phyloP scores from a whole-genome alignment of 2,113 vertebrate genomes.

The Siniperca chuatsi region DNA sequence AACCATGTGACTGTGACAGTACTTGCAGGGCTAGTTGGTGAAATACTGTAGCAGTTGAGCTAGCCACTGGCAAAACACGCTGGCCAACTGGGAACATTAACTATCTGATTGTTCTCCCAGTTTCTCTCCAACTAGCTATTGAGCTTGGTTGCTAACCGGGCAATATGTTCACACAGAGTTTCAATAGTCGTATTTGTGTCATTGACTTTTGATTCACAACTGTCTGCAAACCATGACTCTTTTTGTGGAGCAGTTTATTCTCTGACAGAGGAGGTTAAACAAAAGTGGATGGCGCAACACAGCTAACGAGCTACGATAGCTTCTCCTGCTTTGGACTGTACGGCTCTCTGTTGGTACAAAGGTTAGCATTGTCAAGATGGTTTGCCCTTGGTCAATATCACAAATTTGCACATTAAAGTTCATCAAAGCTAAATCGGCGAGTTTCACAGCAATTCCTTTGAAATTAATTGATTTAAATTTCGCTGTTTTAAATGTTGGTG shows the following conservation, averaged over 20 bases:
- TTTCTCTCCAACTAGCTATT: not conserved
- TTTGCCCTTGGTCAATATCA: not conserved
- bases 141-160: not conserved
- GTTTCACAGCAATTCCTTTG: not conserved
- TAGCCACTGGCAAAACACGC: no score
- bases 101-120: not conserved
- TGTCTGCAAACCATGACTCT: not conserved
- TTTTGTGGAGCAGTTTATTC: no score
- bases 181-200: not conserved
- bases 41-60: not conserved
- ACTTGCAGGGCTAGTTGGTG: not conserved
- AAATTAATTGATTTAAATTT: not conserved
- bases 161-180: not conserved
- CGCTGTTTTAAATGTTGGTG: not conserved
- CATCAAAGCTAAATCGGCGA: not conserved
- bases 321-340: not conserved
- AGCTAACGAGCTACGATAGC: not conserved
- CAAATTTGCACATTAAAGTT: not conserved
- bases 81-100: no score
- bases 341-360: not conserved
- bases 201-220: not conserved
- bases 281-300: not conserved
- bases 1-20: not conserved
- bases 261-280: not conserved
- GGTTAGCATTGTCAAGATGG: not conserved